Percentiles rank a stretch among this genome's conserved stretches.
Conservation (phyloP, 2,888 invertebrate species). For the Leptopilina syphax region DNA sequence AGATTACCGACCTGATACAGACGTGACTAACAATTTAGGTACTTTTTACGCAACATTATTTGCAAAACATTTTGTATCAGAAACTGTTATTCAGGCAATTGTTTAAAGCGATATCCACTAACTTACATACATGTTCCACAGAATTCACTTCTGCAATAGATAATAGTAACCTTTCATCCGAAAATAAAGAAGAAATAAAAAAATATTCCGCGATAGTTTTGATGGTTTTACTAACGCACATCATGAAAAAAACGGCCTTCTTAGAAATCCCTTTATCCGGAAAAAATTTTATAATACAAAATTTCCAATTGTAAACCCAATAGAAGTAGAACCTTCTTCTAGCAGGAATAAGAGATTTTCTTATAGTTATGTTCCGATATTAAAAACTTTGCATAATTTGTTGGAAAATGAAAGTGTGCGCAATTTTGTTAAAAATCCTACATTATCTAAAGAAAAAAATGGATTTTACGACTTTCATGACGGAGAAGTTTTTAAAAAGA, state of each 20-base stretch:
- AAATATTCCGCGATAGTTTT: not conserved
- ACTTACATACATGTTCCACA: too few relatives aligned
- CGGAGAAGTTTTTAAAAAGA: slow-evolving; percentile 20
- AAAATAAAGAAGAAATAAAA: not conserved
- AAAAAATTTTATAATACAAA: slow-evolving; percentile 7
- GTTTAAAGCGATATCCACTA: too few relatives aligned
- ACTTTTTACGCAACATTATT: too few relatives aligned
- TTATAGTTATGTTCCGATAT: slow-evolving; percentile 38
- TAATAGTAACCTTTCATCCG: not conserved
- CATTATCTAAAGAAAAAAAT: not conserved
- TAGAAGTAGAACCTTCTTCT: slow-evolving; percentile 31
- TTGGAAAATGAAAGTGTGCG: slow-evolving; percentile 12
- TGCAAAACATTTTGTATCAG: too few relatives aligned
- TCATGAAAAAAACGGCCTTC: slow-evolving; percentile 43
- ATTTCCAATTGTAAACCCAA: slow-evolving; percentile 32
- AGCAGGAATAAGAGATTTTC: not conserved
- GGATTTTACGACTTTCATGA: slow-evolving; percentile 33
- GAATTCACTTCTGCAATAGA: not conserved
- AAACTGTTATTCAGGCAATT: too few relatives aligned
- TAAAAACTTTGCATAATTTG: slow-evolving; percentile 30
- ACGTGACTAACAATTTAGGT: too few relatives aligned
- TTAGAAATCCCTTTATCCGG: slow-evolving; percentile 11
- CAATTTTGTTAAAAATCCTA: not conserved
- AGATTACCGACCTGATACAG: too few relatives aligned
- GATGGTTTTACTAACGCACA: not conserved